Percentiles rank a stretch among this genome's conserved stretches.
These are phyloP conservation scores for Idaea biselata DNA, from an alignment of 2,888 invertebrate genomes.

Conservation along the genomic window DNA sequence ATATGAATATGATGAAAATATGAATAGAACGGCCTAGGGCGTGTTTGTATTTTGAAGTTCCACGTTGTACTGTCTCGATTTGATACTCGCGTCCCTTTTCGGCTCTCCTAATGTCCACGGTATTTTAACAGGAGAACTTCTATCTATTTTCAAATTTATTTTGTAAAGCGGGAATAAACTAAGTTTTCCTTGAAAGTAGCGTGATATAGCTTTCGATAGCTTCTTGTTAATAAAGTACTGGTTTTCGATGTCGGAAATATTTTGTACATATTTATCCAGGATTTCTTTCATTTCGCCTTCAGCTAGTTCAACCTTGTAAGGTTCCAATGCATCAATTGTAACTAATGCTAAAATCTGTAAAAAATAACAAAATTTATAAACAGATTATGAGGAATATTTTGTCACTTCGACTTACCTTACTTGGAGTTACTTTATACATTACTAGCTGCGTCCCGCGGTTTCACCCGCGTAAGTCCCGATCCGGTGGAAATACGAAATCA, in stretches of 20 bases:
- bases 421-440: too few relatives aligned
- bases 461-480: too few relatives aligned
- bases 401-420: too few relatives aligned
- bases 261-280: conserved; percentile 47
- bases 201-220: conserved; percentile 52
- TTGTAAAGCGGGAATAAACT: conserved; percentile 61
- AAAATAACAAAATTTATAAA: background rate
- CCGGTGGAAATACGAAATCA: too few relatives aligned
- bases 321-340: conserved; percentile 34
- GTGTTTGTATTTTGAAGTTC: conserved; percentile 15
- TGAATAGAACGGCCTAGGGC: conserved; percentile 9
- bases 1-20: too few relatives aligned
- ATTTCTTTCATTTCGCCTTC: conserved; percentile 44
- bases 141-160: conserved; percentile 59
- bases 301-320: conserved; percentile 25
- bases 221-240: conserved; percentile 56
- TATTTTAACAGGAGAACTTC: conserved; percentile 61
- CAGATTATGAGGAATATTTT: too few relatives aligned
- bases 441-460: too few relatives aligned
- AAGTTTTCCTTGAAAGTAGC: conserved; percentile 54
- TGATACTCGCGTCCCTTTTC: conserved; percentile 30
- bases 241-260: conserved; percentile 52
- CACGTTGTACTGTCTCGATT: conserved; percentile 15
- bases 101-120: conserved; percentile 55
- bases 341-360: conserved; percentile 20